These are phyloP conservation scores for Diplogasteroides magnus DNA, from an alignment of 1,140 invertebrate genomes.

Conservation along the genomic window DNA sequence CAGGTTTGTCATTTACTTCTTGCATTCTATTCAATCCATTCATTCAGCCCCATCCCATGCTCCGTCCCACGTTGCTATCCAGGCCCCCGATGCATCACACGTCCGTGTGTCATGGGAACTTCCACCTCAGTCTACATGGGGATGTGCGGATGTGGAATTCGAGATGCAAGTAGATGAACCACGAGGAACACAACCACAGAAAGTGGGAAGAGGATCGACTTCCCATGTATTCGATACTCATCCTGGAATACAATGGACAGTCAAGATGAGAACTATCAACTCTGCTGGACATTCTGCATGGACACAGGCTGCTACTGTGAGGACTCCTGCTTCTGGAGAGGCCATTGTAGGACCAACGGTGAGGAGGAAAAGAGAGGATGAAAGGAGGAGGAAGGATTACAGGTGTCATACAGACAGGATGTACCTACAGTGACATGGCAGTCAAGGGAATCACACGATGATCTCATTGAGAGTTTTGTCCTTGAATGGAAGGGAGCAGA, in stretches of 20 bases:
- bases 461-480: conserved; percentile 42
- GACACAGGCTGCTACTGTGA: conserved; percentile 42
- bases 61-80: conserved; percentile 43
- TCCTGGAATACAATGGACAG: conserved; percentile 45
- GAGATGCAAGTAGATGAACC: conserved; percentile 51
- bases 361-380: conserved; percentile 24
- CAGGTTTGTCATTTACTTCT: conserved; percentile 21
- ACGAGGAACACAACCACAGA: conserved; percentile 29
- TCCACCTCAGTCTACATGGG: conserved; percentile 50
- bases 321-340: conserved; percentile 36
- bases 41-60: conserved; percentile 43
- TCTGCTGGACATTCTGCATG: conserved; percentile 48
- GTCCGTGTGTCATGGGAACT: conserved; percentile 47
- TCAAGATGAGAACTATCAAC: conserved; percentile 43
- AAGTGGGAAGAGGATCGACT: conserved; percentile 40
- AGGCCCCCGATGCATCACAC: conserved; percentile 51
- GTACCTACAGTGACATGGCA: conserved; percentile 32
- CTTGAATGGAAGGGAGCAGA: conserved; percentile 45
- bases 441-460: conserved; percentile 32
- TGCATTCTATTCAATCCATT: background rate
- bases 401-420: conserved; percentile 32
- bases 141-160: conserved; percentile 40
- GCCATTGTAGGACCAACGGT: conserved; percentile 46
- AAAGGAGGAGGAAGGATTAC: background rate
- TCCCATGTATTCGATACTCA: conserved; percentile 47